Evolutionary conservation across 2,113 vertebrate species (phyloP), one percentile per base, ranked within the genome.

Genomic region (Grantiella picta): DNA sequence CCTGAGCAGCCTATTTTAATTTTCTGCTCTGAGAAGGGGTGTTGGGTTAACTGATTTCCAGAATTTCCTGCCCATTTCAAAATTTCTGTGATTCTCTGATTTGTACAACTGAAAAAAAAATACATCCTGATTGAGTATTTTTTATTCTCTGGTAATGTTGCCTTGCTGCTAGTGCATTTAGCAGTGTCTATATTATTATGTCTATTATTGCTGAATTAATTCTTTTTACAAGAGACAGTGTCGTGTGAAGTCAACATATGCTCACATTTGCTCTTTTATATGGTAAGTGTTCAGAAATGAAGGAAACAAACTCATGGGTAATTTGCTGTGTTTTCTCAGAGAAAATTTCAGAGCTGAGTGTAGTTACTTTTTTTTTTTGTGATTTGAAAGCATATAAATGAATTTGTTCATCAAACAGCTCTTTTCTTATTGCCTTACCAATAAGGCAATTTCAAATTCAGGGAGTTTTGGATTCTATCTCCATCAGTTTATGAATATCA

Each of bases 161-260:
- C 28, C 66, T 70, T n/a, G 5, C 31, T 35, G 65, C 21, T 18
- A 53, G 29, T 44, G 16, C 38, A 33, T 93, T 93, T 84, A 86
- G 44, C 49, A 82, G 31, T 49, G 64, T 60, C 61, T 84, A 1
- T 73, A 36, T 87, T 90, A 63, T 78, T 53, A 45, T 90, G 47
- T n/a, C 44, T 87, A 17, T 75, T 90, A 88, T 77, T 95, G 76
- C 68, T 61, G 80, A 38, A 76, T 85, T 88, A 84, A 76, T 92
- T 85, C 14, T 77, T 83, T 76, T 72, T 68, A 12, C 42, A 76
- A 80, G 27, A 88, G 7, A 2, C 36, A 33, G 33, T 49, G 20
- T 89, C 52, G 31, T 25, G 49, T 40, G 35, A 90, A 83, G 82
- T 68, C 79, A 90, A 77, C 54, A 82, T 78, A 87, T 85, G 71